phyloP scores from a whole-genome alignment of 2,888 invertebrate species.

The Acanthoscelides obtectus region DNA sequence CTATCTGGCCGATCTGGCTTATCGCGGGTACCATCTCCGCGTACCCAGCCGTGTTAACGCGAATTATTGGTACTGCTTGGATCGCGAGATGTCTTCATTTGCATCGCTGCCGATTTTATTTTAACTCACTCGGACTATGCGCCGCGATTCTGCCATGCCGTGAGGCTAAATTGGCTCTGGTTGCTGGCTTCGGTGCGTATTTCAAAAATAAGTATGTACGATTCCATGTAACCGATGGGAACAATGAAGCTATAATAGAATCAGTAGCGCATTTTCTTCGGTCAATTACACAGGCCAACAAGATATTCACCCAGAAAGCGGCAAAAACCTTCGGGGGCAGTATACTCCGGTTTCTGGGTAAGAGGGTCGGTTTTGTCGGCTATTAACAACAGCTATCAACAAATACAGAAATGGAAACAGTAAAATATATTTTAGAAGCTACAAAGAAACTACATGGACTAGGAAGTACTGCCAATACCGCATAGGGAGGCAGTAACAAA shows the following conservation, averaged over 20 bases:
- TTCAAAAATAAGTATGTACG: neutral
- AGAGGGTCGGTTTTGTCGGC: no score
- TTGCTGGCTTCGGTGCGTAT: neutral
- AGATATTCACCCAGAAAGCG: no score
- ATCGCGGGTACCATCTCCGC: slow-evolving; percentile 23
- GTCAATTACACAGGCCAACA: no score
- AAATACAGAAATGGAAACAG: no score
- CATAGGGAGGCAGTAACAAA: no score
- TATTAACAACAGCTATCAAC: no score
- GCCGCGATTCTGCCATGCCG: neutral
- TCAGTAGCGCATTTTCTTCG: neutral
- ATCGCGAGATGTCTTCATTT: neutral
- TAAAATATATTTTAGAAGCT: no score
- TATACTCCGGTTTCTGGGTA: no score
- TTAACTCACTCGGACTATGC: neutral
- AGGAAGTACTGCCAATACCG: no score
- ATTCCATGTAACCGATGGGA: neutral
- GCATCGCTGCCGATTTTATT: neutral
- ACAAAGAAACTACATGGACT: no score
- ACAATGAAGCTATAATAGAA: neutral
- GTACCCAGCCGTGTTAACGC: slow-evolving; percentile 20
- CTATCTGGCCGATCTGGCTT: slow-evolving; percentile 14
- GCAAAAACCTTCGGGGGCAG: no score
- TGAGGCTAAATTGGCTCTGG: neutral
- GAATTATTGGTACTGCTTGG: slow-evolving; percentile 16